Evolutionary conservation across 1,140 invertebrate species (phyloP), one percentile per base, ranked within the genome.

Genomic region (Rhopalosiphum padi): DNA sequence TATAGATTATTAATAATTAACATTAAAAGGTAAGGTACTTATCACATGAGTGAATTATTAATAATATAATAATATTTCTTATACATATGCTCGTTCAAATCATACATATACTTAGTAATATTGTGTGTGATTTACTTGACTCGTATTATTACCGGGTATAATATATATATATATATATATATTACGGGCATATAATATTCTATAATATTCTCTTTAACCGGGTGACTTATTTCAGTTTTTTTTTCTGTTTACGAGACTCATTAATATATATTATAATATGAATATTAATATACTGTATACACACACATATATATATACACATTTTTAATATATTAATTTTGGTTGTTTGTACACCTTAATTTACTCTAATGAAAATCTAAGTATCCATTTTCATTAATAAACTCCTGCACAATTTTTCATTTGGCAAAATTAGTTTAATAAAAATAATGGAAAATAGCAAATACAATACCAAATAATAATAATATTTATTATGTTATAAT

Each of bases 311-410:
- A 60, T 3, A 68, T n/a, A n/a, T 15, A 30, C 4, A 68, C 48
- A 18, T 18, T 51, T 51, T 51, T n/a, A 15, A 30, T 68, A 68
- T 68, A 68, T n/a, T 68, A 68, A 3, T 68, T 68, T n/a, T 60
- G 7, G 25, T 30, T 60, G 55, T 51, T 88, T 37, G 35, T 25
- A 25, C 22, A n/a, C 46, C 35, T 89, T 89, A 89, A 89, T 89
- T 89, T 89, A 37, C 87, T 55, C 11, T 89, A 89, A 89, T 89
- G 87, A 22, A 55, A 89, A 55, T 43, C 35, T 37, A 55, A 89
- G 87, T 89, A 89, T 41, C 35, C 35, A 23, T 89, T 89, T 89
- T 55, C 87, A 89, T 89, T 55, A 89, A 89, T 35, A 87, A 89
- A 89, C 48, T 8, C 22, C 8, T 35, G 9, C 0, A 37, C 35